phyloP scores from a whole-genome alignment of 2,888 invertebrate species.

The Drosophila conformis region DNA sequence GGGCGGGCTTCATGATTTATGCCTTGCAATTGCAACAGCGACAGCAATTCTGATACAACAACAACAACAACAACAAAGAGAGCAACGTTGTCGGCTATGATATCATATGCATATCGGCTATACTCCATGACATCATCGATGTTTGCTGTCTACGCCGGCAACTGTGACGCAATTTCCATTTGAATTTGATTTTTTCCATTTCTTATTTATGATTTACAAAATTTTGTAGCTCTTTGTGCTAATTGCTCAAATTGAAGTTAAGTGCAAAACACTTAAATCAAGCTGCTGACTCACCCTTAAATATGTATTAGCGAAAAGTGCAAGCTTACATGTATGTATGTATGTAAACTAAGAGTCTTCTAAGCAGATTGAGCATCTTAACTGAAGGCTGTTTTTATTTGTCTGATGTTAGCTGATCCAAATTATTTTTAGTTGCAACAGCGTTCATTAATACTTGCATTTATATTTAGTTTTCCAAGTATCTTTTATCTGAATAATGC shows the following conservation, averaged over 20 bases:
- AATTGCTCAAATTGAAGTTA: neutral
- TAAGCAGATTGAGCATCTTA: neutral
- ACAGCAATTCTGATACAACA: neutral
- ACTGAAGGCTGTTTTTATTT: neutral
- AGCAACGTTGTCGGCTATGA: constrained; percentile 22
- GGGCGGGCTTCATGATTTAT: constrained; percentile 59
- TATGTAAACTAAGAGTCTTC: no score
- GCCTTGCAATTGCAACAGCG: constrained; percentile 17
- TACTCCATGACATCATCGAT: constrained; percentile 52
- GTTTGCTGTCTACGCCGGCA: constrained; percentile 13
- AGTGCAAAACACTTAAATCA: neutral
- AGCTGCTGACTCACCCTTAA: neutral
- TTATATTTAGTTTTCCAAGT: neutral
- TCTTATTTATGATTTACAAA: neutral
- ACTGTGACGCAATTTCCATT: constrained; percentile 24
- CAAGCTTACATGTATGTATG: no score
- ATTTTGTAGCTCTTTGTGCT: neutral
- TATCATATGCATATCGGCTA: constrained; percentile 47
- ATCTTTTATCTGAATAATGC: neutral
- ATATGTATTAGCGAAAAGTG: neutral
- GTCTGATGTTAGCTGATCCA: neutral
- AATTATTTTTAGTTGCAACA: no score
- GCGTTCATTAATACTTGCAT: neutral
- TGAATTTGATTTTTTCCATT: neutral
- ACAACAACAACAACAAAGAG: constrained; percentile 1